Evolutionary conservation across 1,140 invertebrate genomes (phyloP).

Genomic region (Monochamus saltuarius): DNA sequence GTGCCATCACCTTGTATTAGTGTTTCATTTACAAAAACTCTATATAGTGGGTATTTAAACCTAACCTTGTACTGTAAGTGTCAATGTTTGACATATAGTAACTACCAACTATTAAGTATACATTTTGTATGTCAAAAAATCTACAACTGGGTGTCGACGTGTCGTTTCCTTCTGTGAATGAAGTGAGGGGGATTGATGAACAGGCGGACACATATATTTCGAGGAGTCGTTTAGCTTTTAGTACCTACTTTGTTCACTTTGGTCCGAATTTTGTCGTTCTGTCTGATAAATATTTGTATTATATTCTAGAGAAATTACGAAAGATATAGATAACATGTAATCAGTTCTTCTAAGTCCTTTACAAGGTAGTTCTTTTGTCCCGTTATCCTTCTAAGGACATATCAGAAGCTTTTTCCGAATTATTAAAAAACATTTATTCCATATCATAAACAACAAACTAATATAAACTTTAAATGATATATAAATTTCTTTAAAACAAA

Average conservation of each 20-base stretch:
- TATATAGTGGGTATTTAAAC: slow-evolving; percentile 47
- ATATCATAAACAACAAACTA: too few relatives aligned
- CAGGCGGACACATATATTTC: slow-evolving; percentile 1
- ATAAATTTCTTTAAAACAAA: too few relatives aligned
- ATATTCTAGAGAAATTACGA: neutral
- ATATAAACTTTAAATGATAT: too few relatives aligned
- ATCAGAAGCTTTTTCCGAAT: too few relatives aligned
- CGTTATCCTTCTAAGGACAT: slow-evolving; percentile 7
- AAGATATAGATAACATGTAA: neutral
- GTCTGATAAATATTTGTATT: too few relatives aligned
- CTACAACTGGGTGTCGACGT: slow-evolving; percentile 19
- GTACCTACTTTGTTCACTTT: slow-evolving; percentile 5
- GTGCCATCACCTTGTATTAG: slow-evolving; percentile 49
- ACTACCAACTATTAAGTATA: slow-evolving; percentile 43
- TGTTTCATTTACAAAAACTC: slow-evolving; percentile 48
- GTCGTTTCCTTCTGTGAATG: slow-evolving; percentile 10
- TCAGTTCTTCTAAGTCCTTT: too few relatives aligned
- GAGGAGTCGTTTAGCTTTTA: too few relatives aligned
- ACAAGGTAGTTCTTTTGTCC: slow-evolving; percentile 5
- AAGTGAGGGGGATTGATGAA: slow-evolving; percentile 5
- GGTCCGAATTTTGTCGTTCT: neutral
- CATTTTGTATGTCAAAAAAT: slow-evolving; percentile 36
- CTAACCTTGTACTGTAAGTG: slow-evolving; percentile 50
- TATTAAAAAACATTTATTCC: too few relatives aligned
- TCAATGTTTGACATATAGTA: slow-evolving; percentile 35